Evolutionary conservation across 1,140 invertebrate species (phyloP).

Genomic region (Holotrichia oblita): DNA sequence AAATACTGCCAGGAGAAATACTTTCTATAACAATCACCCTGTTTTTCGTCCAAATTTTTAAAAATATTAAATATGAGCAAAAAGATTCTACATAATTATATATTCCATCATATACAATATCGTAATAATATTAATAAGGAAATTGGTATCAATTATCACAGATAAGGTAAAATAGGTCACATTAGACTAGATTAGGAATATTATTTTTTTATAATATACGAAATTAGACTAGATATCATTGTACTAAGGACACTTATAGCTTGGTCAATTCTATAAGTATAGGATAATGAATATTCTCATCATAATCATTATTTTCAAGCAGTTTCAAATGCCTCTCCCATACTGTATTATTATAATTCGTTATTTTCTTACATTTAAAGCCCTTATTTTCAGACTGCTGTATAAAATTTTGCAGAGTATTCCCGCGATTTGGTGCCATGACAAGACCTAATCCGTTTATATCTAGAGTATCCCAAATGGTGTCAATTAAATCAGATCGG

Average conservation of each 20-base stretch:
- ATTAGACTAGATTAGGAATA: conserved; percentile 56
- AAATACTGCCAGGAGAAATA: conserved; percentile 34
- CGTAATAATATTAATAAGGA: conserved; percentile 49
- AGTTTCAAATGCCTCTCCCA: conserved; percentile 74
- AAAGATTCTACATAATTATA: conserved; percentile 37
- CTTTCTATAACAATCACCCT: conserved; percentile 36
- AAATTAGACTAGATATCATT: conserved; percentile 40
- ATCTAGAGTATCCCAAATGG: conserved; percentile 74
- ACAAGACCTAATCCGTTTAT: conserved; percentile 73
- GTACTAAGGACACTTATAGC: conserved; percentile 59
- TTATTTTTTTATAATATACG: conserved; percentile 21
- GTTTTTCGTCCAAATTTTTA: conserved; percentile 35
- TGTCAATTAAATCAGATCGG: conserved; percentile 74
- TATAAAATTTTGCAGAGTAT: conserved; percentile 76
- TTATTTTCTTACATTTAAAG: conserved; percentile 66
- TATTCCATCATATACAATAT: conserved; percentile 27
- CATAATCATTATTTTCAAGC: conserved; percentile 69
- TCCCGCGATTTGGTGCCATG: conserved; percentile 79
- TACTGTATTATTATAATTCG: conserved; percentile 71
- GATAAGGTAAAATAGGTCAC: conserved; percentile 57
- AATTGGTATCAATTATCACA: conserved; percentile 62
- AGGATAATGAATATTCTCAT: conserved; percentile 75
- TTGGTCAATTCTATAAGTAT: conserved; percentile 70
- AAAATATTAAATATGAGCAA: conserved; percentile 38
- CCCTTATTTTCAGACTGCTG: conserved; percentile 68